Percentiles rank a stretch among this genome's conserved stretches.
Conservation (phyloP, 2,797 vertebrate genomes). For the Myotis pilosus region DNA sequence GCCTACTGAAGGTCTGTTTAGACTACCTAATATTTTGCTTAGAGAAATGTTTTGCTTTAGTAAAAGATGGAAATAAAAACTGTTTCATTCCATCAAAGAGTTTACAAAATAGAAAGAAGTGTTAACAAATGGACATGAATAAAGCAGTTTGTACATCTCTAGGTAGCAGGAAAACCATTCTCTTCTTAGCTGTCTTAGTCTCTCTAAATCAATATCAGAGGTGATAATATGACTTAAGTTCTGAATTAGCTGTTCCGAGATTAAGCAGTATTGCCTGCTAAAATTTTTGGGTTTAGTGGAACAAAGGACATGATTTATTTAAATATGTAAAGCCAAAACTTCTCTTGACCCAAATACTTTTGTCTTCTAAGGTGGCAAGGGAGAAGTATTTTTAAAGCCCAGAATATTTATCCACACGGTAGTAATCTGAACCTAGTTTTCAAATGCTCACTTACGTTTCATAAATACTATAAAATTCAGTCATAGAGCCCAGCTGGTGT, state of each 20-base stretch:
- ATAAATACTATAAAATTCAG: slow-evolving; percentile 29
- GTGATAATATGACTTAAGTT: neutral
- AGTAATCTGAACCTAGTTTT: neutral
- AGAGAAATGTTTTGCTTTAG: slow-evolving; percentile 9
- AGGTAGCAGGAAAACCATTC: neutral
- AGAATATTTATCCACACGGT: slow-evolving; percentile 12
- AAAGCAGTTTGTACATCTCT: neutral
- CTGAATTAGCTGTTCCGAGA: neutral
- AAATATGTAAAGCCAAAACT: slow-evolving; percentile 13
- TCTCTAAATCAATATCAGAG: neutral
- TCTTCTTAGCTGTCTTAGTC: neutral
- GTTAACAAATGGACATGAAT: neutral
- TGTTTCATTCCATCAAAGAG: neutral
- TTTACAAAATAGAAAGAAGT: neutral
- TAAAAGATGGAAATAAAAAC: neutral
- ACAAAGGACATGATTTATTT: neutral
- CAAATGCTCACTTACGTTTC: slow-evolving; percentile 4
- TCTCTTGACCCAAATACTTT: neutral
- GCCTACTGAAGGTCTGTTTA: neutral
- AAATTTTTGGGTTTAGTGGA: neutral
- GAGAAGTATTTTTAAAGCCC: neutral
- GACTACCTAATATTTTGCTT: slow-evolving; percentile 10
- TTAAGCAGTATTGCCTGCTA: neutral
- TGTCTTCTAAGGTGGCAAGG: neutral
- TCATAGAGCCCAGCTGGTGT: neutral